A percentile compares a stretch with the other conserved stretches of the same genome.
Conservation (phyloP, 2,888 invertebrate genomes). For the Invenusta paracnida region DNA sequence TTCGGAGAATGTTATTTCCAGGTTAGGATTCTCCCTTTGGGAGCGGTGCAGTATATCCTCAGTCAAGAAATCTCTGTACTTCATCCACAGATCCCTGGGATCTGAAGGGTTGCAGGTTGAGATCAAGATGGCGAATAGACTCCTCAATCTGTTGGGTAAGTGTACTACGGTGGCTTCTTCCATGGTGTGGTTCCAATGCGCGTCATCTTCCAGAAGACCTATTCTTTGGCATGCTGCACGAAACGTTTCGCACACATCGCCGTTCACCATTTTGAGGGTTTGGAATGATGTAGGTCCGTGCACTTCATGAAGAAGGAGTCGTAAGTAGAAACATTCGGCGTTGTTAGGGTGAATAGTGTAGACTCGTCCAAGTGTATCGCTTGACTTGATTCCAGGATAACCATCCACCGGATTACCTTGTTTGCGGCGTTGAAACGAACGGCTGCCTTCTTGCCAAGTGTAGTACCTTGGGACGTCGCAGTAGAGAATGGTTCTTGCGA, state of each 20-base stretch:
- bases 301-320: slow-evolving; percentile 40
- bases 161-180: slow-evolving; percentile 48
- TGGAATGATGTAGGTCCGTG: slow-evolving; percentile 44
- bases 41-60: too few species aligned
- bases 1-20: too few species aligned
- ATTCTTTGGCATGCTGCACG: slow-evolving; percentile 51
- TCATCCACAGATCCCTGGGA: slow-evolving; percentile 47
- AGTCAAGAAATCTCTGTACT: slow-evolving; percentile 10
- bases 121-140: slow-evolving; percentile 47
- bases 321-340: slow-evolving; percentile 46
- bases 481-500: slow-evolving; percentile 46
- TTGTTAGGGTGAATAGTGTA: slow-evolving; percentile 49
- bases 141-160: slow-evolving; percentile 46
- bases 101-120: slow-evolving; percentile 44
- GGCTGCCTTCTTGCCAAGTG: slow-evolving; percentile 45
- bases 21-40: too few species aligned
- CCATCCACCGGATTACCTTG: slow-evolving; percentile 36
- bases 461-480: slow-evolving; percentile 46
- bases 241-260: slow-evolving; percentile 50
- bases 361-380: slow-evolving; percentile 44
- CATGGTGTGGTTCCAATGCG: slow-evolving; percentile 50
- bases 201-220: slow-evolving; percentile 53
- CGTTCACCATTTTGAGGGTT: slow-evolving; percentile 49
- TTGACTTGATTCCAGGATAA: slow-evolving; percentile 39
- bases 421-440: slow-evolving; percentile 46